phyloP scores from a whole-genome alignment of 2,888 invertebrate species.

The Acanthosepion esculentum region DNA sequence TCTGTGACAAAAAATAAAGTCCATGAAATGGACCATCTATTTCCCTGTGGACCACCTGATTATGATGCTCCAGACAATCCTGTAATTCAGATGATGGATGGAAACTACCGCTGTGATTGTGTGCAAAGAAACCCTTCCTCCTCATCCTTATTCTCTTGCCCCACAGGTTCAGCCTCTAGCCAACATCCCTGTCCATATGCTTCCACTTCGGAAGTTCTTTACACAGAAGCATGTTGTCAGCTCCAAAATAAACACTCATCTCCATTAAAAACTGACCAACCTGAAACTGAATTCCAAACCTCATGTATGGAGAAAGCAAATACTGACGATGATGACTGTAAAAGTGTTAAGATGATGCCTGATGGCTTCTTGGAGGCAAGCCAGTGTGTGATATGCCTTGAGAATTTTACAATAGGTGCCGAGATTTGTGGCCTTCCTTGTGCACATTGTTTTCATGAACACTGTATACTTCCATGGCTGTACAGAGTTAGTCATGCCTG shows the following conservation, averaged over 20 bases:
- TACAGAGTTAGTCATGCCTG: conserved; percentile 77
- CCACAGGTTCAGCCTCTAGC: neutral
- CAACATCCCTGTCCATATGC: conserved; percentile 24
- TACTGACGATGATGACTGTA: conserved; percentile 44
- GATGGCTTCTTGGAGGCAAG: conserved; percentile 71
- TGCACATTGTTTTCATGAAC: conserved; percentile 77
- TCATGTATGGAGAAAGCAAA: conserved; percentile 6
- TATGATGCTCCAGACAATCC: conserved; percentile 51
- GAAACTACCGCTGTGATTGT: conserved; percentile 61
- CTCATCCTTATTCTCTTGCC: neutral
- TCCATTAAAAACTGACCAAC: conserved; percentile 47
- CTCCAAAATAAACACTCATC: neutral
- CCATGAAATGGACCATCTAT: neutral
- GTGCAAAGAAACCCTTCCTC: conserved; percentile 25
- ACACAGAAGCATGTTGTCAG: neutral
- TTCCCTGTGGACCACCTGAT: conserved; percentile 35
- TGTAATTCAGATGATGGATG: conserved; percentile 61
- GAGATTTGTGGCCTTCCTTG: conserved; percentile 77
- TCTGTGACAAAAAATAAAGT: neutral
- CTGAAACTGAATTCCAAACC: conserved; percentile 43
- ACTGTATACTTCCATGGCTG: conserved; percentile 78
- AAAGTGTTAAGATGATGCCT: conserved; percentile 57
- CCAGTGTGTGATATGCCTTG: conserved; percentile 78
- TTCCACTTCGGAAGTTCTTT: neutral
- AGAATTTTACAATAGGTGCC: conserved; percentile 73